These are phyloP conservation scores for Cerastis rubricosa DNA, from an alignment of 2,888 invertebrate genomes.

Conservation along the genomic window DNA sequence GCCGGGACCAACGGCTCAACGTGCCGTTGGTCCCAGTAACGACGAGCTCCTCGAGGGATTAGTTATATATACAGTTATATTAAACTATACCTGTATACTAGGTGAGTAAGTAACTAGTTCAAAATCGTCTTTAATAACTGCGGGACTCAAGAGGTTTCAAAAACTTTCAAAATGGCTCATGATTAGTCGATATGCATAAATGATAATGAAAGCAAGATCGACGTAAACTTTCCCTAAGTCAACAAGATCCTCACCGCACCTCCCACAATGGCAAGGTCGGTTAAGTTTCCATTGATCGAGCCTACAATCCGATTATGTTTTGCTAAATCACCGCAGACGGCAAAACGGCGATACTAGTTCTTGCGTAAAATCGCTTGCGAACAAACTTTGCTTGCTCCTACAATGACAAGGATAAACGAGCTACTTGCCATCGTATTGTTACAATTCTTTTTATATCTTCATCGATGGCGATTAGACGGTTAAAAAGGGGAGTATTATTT, in stretches of 20 bases:
- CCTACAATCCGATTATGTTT: conserved; percentile 65
- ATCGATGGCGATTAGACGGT: conserved; percentile 19
- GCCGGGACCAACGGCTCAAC: too few species aligned
- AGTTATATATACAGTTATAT: not conserved
- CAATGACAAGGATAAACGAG: conserved; percentile 70
- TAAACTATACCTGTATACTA: not conserved
- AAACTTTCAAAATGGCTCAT: not conserved
- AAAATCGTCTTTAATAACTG: not conserved
- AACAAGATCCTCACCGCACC: conserved; percentile 7
- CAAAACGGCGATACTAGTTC: conserved; percentile 59
- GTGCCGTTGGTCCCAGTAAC: too few species aligned
- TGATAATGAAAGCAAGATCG: not conserved
- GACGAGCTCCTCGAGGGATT: too few species aligned
- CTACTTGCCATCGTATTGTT: conserved; percentile 49
- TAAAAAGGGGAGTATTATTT: not conserved
- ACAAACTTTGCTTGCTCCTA: conserved; percentile 63
- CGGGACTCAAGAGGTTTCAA: not conserved
- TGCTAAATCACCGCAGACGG: conserved; percentile 65
- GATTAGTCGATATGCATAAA: not conserved
- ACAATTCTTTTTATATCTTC: conserved; percentile 31
- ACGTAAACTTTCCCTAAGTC: conserved; percentile 22
- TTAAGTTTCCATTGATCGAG: conserved; percentile 52
- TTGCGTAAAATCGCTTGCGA: conserved; percentile 67
- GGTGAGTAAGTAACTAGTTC: not conserved
- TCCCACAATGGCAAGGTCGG: conserved; percentile 52